phyloP scores from a whole-genome alignment of 2,888 invertebrate species.

The Pterostichus niger region DNA sequence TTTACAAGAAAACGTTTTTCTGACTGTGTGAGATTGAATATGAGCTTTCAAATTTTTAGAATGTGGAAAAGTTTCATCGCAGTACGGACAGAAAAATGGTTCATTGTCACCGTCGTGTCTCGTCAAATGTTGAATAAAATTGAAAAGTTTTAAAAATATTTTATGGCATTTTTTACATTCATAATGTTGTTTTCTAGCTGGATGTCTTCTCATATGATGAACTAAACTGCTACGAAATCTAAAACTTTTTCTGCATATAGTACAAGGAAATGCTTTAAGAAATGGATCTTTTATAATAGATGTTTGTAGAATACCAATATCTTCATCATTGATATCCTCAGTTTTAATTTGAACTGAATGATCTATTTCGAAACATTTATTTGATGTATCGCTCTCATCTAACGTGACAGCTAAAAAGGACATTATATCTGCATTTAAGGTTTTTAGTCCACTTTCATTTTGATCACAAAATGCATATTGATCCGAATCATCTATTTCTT shows the following conservation, averaged over 20 bases:
- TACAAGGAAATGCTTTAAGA: constrained; percentile 39
- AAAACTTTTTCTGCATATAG: constrained; percentile 44
- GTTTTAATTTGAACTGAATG: constrained; percentile 21
- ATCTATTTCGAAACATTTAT: constrained; percentile 30
- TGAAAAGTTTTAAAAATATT: constrained; percentile 30
- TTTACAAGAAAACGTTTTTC: constrained; percentile 36
- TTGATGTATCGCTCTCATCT: constrained; percentile 40
- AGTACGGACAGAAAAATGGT: constrained; percentile 52
- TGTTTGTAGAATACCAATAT: constrained; percentile 33
- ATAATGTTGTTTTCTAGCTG: constrained; percentile 40
- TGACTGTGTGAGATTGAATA: constrained; percentile 19
- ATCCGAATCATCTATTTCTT: constrained; percentile 33
- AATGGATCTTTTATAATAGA: constrained; percentile 34
- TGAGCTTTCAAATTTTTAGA: constrained; percentile 51
- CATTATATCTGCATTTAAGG: constrained; percentile 54
- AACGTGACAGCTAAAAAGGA: constrained; percentile 61
- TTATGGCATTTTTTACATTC: constrained; percentile 54
- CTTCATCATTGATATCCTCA: constrained; percentile 27
- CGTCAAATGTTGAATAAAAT: constrained; percentile 53
- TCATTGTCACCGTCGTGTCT: constrained; percentile 27
- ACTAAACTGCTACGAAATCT: constrained; percentile 55
- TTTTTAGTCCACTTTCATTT: constrained; percentile 50
- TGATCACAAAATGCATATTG: constrained; percentile 26
- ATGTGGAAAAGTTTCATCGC: constrained; percentile 36
- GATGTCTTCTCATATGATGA: constrained; percentile 59